Conservation (phyloP, 1,140 invertebrate genomes). For the Drosophila fuyamai region DNA sequence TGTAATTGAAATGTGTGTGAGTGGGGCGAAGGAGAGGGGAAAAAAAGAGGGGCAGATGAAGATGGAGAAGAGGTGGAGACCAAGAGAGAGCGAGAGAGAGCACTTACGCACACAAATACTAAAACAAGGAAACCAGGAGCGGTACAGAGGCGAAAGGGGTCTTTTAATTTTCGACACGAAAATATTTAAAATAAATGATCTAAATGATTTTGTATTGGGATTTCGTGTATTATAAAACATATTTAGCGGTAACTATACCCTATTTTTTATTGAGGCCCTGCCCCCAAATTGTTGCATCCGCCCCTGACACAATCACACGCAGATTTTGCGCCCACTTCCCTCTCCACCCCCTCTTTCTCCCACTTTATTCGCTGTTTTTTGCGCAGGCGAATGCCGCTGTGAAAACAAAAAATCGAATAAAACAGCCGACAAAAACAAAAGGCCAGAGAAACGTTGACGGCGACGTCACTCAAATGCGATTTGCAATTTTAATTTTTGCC, state of each 20-base stretch:
- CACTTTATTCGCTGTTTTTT: slow-evolving; percentile 9
- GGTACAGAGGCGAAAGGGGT: not conserved
- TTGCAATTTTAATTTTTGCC: slow-evolving; percentile 77
- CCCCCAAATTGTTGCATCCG: not conserved
- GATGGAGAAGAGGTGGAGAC: not conserved
- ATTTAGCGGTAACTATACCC: too few species aligned
- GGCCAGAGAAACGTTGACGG: slow-evolving; percentile 32
- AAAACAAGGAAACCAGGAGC: not conserved
- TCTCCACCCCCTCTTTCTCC: not conserved
- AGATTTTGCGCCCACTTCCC: slow-evolving; percentile 17
- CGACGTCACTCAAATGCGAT: slow-evolving; percentile 53
- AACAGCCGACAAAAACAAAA: slow-evolving; percentile 80
- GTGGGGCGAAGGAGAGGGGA: slow-evolving; percentile 30
- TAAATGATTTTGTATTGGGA: too few species aligned
- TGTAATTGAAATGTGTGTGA: slow-evolving; percentile 62
- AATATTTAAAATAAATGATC: too few species aligned
- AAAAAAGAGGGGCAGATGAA: not conserved
- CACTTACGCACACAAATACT: slow-evolving; percentile 20
- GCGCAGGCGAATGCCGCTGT: slow-evolving; percentile 75
- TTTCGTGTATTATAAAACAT: too few species aligned
- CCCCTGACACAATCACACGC: slow-evolving; percentile 13
- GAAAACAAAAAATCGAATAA: slow-evolving; percentile 83
- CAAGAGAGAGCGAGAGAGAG: not conserved
- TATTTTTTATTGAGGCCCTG: not conserved
- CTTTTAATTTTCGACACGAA: not conserved